Evolutionary conservation across 2,888 invertebrate species (phyloP).

Genomic region (Calameuta idolon): DNA sequence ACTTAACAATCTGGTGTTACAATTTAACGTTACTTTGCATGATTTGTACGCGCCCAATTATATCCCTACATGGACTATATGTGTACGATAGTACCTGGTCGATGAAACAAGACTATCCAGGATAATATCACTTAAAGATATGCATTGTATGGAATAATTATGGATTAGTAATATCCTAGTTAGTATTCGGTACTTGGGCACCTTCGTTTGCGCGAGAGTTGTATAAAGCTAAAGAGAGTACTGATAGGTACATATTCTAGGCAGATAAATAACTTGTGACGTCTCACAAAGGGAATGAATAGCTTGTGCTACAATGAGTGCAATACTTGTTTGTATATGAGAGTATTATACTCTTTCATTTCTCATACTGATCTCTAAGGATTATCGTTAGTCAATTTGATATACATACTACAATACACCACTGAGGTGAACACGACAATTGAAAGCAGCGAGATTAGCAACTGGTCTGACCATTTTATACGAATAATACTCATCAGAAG

Average conservation of each 20-base stretch:
- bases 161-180: background rate
- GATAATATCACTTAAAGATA: background rate
- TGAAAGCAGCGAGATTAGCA: background rate
- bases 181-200: background rate
- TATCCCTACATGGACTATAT: background rate
- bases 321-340: background rate
- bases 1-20: conserved; percentile 32
- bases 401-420: background rate
- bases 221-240: background rate
- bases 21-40: conserved; percentile 5
- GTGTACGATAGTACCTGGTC: background rate
- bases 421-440: background rate
- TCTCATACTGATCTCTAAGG: background rate
- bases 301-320: background rate
- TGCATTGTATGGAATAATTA: background rate
- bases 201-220: background rate
- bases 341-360: background rate
- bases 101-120: background rate
- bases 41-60: background rate
- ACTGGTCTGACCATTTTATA: background rate
- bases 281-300: background rate
- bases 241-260: background rate
- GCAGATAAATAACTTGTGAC: background rate
- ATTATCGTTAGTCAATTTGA: background rate
- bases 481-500: background rate